Conservation (phyloP, 1,140 invertebrate genomes). For the Zaprionus tsacasi region DNA sequence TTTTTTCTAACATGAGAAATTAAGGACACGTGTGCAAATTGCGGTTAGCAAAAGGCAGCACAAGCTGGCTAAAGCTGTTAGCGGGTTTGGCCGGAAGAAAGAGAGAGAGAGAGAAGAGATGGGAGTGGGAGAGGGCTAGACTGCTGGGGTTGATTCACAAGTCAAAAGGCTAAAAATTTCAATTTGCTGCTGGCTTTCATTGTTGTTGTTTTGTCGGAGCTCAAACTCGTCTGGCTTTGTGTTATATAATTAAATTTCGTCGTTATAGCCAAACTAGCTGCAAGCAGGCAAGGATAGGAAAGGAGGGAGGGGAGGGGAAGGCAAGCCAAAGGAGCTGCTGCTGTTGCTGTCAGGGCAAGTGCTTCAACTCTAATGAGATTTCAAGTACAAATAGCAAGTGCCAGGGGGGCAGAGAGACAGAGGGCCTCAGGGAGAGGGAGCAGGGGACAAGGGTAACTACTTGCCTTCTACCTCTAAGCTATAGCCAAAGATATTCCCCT, state of each 20-base stretch:
- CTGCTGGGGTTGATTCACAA: slow-evolving; percentile 19
- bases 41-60: slow-evolving; percentile 50
- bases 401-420: not conserved
- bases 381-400: slow-evolving; percentile 73
- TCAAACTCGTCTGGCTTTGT: slow-evolving; percentile 54
- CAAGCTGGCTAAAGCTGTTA: not conserved
- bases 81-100: not conserved
- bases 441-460: not conserved
- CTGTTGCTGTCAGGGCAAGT: slow-evolving; percentile 60
- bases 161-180: slow-evolving; percentile 72
- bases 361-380: slow-evolving; percentile 80
- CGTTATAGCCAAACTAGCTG: slow-evolving; percentile 55
- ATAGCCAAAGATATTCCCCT: not conserved
- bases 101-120: not conserved
- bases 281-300: not conserved
- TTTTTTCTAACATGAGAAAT: slow-evolving; percentile 41
- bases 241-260: slow-evolving; percentile 74
- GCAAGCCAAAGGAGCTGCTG: slow-evolving; percentile 8
- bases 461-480: not conserved
- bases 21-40: slow-evolving; percentile 60
- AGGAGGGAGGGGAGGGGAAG: not conserved
- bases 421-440: not conserved
- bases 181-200: slow-evolving; percentile 66
- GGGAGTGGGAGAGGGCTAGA: not conserved
- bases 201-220: slow-evolving; percentile 32